phyloP scores from a whole-genome alignment of 2,888 invertebrate genomes.

The Andrena flavipes region DNA sequence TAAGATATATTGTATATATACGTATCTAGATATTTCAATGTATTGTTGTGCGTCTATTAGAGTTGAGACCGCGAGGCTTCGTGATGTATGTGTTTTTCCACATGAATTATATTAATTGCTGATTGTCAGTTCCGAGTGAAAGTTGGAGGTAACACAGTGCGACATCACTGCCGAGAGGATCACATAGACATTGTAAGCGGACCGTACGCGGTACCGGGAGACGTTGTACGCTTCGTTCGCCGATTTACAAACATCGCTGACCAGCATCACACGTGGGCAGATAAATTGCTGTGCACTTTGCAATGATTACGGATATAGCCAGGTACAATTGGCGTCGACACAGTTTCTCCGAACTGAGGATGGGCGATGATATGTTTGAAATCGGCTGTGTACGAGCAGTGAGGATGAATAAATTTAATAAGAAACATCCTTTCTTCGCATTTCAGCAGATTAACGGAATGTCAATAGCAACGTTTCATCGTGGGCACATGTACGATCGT shows the following conservation, averaged over 20 bases:
- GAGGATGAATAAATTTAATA: slow-evolving; percentile 51
- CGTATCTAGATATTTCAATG: slow-evolving; percentile 49
- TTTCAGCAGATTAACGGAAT: slow-evolving; percentile 40
- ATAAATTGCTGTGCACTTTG: slow-evolving; percentile 37
- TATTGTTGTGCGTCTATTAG: slow-evolving; percentile 50
- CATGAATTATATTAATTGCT: slow-evolving; percentile 4
- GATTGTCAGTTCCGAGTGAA: slow-evolving; percentile 8
- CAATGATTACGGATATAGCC: not conserved
- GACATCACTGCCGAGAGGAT: slow-evolving; percentile 64
- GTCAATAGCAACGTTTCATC: not conserved
- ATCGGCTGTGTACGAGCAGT: slow-evolving; percentile 48
- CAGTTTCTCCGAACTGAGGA: slow-evolving; percentile 8
- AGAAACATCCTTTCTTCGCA: slow-evolving; percentile 41
- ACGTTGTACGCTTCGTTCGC: slow-evolving; percentile 50
- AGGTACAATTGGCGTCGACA: not conserved
- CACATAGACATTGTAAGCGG: slow-evolving; percentile 25
- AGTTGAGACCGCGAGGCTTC: slow-evolving; percentile 25
- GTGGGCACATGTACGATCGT: not conserved
- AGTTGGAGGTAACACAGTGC: slow-evolving; percentile 37
- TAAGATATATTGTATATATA: slow-evolving; percentile 41
- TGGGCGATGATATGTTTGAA: slow-evolving; percentile 20
- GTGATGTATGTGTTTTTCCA: slow-evolving; percentile 13
- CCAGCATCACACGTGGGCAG: slow-evolving; percentile 17
- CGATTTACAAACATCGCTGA: slow-evolving; percentile 48
- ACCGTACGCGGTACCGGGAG: slow-evolving; percentile 29